Evolutionary conservation across 2,113 vertebrate species (phyloP).

Genomic region (Willisornis vidua): DNA sequence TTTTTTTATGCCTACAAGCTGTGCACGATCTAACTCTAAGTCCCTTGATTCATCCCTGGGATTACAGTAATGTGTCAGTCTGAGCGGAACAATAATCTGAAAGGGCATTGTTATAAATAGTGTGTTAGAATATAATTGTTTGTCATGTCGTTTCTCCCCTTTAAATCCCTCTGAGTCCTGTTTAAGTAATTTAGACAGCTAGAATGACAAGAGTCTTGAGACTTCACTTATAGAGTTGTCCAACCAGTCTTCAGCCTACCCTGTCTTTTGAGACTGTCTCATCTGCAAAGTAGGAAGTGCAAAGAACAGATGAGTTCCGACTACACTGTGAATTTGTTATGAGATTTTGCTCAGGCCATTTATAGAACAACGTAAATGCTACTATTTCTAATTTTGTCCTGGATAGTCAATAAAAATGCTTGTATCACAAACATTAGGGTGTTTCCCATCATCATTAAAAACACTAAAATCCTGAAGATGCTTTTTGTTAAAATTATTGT

Average conservation of each 20-base stretch:
- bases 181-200: constrained; percentile 88
- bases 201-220: constrained; percentile 90
- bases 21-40: constrained; percentile 75
- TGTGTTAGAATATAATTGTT: constrained; percentile 91
- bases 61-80: constrained; percentile 81
- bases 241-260: constrained; percentile 77
- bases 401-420: constrained; percentile 6
- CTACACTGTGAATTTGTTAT: constrained; percentile 67
- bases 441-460: background rate
- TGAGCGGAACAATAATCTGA: constrained; percentile 82
- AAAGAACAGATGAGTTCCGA: constrained; percentile 76
- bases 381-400: constrained; percentile 62
- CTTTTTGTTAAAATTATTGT: background rate
- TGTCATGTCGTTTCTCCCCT: constrained; percentile 87
- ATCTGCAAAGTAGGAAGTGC: constrained; percentile 72
- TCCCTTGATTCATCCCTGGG: constrained; percentile 78
- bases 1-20: constrained; percentile 79
- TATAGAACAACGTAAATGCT: constrained; percentile 60
- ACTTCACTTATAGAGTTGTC: constrained; percentile 86
- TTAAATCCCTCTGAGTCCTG: constrained; percentile 83
- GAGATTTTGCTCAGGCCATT: constrained; percentile 62
- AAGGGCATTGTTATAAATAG: constrained; percentile 89
- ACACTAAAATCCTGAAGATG: background rate
- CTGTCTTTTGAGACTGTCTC: constrained; percentile 78
- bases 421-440: constrained; percentile 12